phyloP scores from a whole-genome alignment of 2,113 vertebrate species.

The Protobothrops flavoviridis region DNA sequence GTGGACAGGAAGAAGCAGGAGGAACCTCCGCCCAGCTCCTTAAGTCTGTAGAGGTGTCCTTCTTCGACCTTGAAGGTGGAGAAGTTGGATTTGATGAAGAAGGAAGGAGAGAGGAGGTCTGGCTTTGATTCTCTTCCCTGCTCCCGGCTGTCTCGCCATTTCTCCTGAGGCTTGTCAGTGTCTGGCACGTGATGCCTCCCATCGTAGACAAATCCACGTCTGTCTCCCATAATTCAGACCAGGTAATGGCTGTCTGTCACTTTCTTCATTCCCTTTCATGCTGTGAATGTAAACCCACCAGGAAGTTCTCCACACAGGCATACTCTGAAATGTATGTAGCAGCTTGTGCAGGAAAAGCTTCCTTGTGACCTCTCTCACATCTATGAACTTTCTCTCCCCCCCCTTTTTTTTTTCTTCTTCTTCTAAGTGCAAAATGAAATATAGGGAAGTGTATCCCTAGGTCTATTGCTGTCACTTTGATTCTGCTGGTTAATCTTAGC shows the following conservation, averaged over 20 bases:
- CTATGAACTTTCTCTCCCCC: background rate
- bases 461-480: background rate
- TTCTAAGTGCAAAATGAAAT: background rate
- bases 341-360: background rate
- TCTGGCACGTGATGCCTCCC: constrained; percentile 9
- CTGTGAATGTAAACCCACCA: background rate
- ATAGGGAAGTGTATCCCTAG: background rate
- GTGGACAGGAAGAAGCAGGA: background rate
- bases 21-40: constrained; percentile 20
- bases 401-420: background rate
- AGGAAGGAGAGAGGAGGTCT: constrained; percentile 32
- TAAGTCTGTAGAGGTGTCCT: background rate
- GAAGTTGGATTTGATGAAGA: background rate
- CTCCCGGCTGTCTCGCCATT: background rate
- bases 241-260: background rate
- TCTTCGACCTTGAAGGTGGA: background rate
- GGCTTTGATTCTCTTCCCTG: background rate
- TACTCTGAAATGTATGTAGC: background rate
- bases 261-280: background rate
- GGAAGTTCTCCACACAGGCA: background rate
- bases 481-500: background rate
- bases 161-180: constrained; percentile 1
- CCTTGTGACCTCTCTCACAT: background rate
- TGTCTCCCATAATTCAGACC: constrained; percentile 11
- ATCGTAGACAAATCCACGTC: constrained; percentile 30